phyloP scores from a whole-genome alignment of 2,797 vertebrate genomes.

The Scleropages formosus region DNA sequence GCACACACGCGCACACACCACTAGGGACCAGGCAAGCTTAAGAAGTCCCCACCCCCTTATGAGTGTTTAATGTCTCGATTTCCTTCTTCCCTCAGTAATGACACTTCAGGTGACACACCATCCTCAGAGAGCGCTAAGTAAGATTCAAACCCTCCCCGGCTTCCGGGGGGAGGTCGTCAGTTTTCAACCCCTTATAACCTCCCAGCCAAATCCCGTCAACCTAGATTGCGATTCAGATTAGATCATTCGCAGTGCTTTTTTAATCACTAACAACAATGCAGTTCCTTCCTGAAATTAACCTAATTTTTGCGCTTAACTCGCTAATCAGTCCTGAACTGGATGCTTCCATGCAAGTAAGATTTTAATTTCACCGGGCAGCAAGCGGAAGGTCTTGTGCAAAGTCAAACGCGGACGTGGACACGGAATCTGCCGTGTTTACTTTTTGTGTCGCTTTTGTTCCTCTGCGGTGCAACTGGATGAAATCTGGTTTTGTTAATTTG shows the following conservation, averaged over 20 bases:
- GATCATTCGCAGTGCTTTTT: constrained; percentile 25
- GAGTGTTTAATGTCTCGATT: constrained; percentile 48
- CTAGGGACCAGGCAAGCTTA: background rate
- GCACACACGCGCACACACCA: background rate
- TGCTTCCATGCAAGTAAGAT: background rate
- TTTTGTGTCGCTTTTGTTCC: no score
- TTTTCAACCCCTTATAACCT: constrained; percentile 25
- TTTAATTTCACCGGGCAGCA: background rate
- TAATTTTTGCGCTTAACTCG: constrained; percentile 29
- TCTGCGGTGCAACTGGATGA: no score
- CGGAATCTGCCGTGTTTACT: no score
- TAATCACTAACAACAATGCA: constrained; percentile 36
- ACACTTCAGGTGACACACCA: constrained; percentile 52
- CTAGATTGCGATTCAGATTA: constrained; percentile 31
- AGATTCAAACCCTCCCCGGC: constrained; percentile 45
- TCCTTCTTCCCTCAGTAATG: constrained; percentile 63
- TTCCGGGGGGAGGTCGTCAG: constrained; percentile 19
- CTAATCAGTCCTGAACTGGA: constrained; percentile 21
- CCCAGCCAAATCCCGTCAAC: constrained; percentile 46
- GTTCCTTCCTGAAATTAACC: constrained; percentile 32
- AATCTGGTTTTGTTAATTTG: no score
- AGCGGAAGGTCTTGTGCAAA: constrained; percentile 26
- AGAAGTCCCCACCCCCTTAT: constrained; percentile 13
- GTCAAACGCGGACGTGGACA: constrained; percentile 20
- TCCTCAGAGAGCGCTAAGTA: constrained; percentile 62